These are phyloP conservation scores for Psilopsiagon aymara DNA, from an alignment of 2,113 vertebrate species.

Conservation along the genomic window DNA sequence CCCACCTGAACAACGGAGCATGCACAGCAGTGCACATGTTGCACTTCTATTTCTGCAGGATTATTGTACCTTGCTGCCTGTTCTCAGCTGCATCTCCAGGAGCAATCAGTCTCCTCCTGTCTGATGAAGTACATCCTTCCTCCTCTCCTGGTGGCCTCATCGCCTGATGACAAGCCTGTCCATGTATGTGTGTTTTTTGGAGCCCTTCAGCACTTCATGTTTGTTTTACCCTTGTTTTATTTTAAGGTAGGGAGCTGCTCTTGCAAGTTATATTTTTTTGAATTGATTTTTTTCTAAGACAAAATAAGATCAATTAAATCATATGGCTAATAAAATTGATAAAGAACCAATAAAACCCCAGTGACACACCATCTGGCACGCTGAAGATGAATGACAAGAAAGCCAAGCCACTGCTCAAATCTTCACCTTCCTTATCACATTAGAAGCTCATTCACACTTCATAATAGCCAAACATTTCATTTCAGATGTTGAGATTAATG, in stretches of 20 bases:
- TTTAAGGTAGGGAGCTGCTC: conserved; percentile 41
- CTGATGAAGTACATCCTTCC: neutral
- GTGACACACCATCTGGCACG: conserved; percentile 5
- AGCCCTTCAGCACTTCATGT: neutral
- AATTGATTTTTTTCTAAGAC: conserved; percentile 72
- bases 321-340: conserved; percentile 77
- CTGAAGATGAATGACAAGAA: conserved; percentile 55
- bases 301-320: conserved; percentile 80
- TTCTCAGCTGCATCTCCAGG: neutral
- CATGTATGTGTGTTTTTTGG: neutral
- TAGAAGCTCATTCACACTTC: conserved; percentile 21
- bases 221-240: conserved; percentile 21
- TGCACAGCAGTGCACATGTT: neutral
- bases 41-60: neutral
- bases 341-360: conserved; percentile 69
- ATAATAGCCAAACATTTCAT: conserved; percentile 18
- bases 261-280: conserved; percentile 52
- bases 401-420: conserved; percentile 17
- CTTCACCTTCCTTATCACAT: conserved; percentile 19
- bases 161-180: neutral
- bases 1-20: rapidly evolving
- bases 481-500: conserved; percentile 30
- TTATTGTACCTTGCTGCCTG: neutral
- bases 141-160: neutral
- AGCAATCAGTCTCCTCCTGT: neutral